Evolutionary conservation across 2,888 invertebrate genomes (phyloP).

Genomic region (Synanthedon formicaeformis): DNA sequence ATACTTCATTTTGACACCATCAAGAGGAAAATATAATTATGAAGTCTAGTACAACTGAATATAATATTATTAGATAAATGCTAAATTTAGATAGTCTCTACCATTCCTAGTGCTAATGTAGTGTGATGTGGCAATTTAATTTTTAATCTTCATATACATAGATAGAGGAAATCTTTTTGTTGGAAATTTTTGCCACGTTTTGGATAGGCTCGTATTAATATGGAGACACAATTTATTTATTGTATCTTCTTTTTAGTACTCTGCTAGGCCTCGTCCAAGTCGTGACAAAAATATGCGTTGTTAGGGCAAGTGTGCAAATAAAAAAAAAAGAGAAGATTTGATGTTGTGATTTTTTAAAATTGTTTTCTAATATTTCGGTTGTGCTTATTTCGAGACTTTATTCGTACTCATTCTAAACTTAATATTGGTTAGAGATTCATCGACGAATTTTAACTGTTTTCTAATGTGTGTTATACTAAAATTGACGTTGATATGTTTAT

Average conservation of each 20-base stretch:
- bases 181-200: background rate
- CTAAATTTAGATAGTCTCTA: constrained; percentile 14
- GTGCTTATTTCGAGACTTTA: constrained; percentile 22
- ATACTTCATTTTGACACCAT: too few species aligned
- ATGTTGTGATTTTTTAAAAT: constrained; percentile 23
- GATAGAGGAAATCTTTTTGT: constrained; percentile 12
- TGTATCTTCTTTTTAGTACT: background rate
- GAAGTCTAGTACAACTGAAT: too few species aligned
- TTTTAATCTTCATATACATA: constrained; percentile 14
- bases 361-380: constrained; percentile 23
- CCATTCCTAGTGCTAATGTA: constrained; percentile 23
- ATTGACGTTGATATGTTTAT: background rate
- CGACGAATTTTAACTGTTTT: constrained; percentile 3
- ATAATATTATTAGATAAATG: too few species aligned
- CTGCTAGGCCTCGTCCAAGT: background rate
- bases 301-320: constrained; percentile 31
- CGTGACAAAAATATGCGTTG: background rate
- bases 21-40: too few species aligned
- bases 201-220: background rate
- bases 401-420: constrained; percentile 10
- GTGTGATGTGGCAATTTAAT: constrained; percentile 17
- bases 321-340: constrained; percentile 9
- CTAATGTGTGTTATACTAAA: constrained; percentile 1
- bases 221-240: too few species aligned
- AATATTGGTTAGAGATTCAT: constrained; percentile 6